phyloP scores from a whole-genome alignment of 2,888 invertebrate genomes.

The Protodeltote pygarga region DNA sequence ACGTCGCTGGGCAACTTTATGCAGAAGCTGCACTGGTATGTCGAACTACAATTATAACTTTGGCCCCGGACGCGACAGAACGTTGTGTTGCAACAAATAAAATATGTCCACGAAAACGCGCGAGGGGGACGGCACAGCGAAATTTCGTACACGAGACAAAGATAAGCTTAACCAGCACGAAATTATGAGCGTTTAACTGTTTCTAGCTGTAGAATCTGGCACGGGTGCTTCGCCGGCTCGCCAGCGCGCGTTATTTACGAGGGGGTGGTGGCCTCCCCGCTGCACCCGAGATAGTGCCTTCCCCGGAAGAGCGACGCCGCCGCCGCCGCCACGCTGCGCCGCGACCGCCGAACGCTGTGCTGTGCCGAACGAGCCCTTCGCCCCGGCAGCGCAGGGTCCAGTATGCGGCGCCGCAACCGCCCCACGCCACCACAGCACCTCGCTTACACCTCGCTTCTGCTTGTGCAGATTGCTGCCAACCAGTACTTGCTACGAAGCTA shows the following conservation, averaged over 20 bases:
- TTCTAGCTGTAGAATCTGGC: constrained; percentile 87
- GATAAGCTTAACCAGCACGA: constrained; percentile 87
- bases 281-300: constrained; percentile 84
- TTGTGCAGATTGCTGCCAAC: constrained; percentile 80
- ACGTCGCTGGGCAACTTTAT: constrained; percentile 76
- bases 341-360: constrained; percentile 54
- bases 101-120: constrained; percentile 83
- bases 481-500: constrained; percentile 65
- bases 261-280: constrained; percentile 76
- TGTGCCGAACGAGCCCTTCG: constrained; percentile 54
- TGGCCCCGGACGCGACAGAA: constrained; percentile 79
- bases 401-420: constrained; percentile 37
- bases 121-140: constrained; percentile 78
- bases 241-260: constrained; percentile 86
- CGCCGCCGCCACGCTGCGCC: constrained; percentile 61
- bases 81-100: constrained; percentile 83
- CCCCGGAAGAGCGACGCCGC: constrained; percentile 81
- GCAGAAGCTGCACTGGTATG: constrained; percentile 84
- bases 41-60: constrained; percentile 86
- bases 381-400: constrained; percentile 52
- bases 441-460: constrained; percentile 76
- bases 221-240: constrained; percentile 86
- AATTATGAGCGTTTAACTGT: constrained; percentile 88
- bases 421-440: constrained; percentile 65
- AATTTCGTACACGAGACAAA: constrained; percentile 86